These are phyloP conservation scores for Australoheros facetus DNA, from an alignment of 2,797 vertebrate species.

Conservation along the genomic window DNA sequence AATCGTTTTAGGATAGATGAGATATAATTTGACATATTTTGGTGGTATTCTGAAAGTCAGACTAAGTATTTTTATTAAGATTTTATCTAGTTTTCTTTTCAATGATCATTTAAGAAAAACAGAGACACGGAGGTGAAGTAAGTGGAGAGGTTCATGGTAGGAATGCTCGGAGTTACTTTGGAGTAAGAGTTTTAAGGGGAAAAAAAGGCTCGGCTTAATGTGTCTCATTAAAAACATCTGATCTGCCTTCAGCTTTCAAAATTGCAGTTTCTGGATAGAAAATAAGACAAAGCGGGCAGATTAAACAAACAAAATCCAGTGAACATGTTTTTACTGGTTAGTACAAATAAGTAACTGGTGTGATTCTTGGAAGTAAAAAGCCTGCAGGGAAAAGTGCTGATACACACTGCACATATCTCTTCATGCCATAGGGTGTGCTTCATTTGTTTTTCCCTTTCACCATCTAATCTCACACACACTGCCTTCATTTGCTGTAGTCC, in stretches of 20 bases:
- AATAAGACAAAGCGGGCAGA: not conserved
- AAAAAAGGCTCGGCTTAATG: not conserved
- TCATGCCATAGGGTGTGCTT: not conserved
- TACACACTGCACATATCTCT: not conserved
- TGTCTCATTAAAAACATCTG: not conserved
- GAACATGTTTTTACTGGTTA: slow-evolving; percentile 13
- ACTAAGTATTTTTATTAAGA: too few species aligned
- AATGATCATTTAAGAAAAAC: too few species aligned
- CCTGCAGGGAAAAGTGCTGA: not conserved
- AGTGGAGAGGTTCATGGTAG: too few species aligned
- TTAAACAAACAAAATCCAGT: not conserved
- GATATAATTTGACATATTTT: too few species aligned
- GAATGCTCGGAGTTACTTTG: too few species aligned
- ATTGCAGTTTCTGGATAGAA: not conserved
- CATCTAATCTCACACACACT: not conserved
- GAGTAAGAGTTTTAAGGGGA: too few species aligned
- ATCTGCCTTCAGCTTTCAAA: not conserved
- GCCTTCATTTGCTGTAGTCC: not conserved
- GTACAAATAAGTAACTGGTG: not conserved
- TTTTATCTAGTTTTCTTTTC: too few species aligned
- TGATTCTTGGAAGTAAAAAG: not conserved
- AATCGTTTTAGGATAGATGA: not conserved
- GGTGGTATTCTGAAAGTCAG: too few species aligned
- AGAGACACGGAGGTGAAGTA: not conserved
- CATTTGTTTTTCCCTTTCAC: not conserved